A percentile compares a stretch with the other conserved stretches of the same genome.
Conservation (phyloP, 2,888 invertebrate species). For the Zelleria hepariella region DNA sequence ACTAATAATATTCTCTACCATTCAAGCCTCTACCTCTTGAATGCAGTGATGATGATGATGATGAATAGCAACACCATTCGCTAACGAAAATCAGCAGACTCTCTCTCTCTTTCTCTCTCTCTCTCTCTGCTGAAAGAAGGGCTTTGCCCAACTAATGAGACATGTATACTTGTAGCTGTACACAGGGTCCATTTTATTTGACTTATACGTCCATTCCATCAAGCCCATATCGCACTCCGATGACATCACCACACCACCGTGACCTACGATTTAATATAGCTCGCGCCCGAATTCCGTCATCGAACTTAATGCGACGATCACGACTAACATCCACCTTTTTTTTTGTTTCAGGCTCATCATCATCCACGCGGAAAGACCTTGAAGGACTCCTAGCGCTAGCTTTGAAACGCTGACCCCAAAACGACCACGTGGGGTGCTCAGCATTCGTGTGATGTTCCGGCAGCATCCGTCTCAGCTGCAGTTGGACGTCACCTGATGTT, state of each 20-base stretch:
- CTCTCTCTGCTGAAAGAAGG: too few relatives aligned
- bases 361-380: conserved; percentile 22
- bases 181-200: not conserved
- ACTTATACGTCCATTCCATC: not conserved
- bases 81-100: too few relatives aligned
- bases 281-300: not conserved
- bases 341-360: conserved; percentile 44
- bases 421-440: conserved; percentile 19
- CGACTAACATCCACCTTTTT: conserved; percentile 2
- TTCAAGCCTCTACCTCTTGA: too few relatives aligned
- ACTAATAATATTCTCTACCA: not conserved
- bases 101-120: too few relatives aligned
- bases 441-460: conserved; percentile 62
- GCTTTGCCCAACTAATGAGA: too few relatives aligned
- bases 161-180: too few relatives aligned
- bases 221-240: not conserved
- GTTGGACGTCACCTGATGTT: conserved; percentile 56
- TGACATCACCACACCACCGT: conserved; percentile 1
- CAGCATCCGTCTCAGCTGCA: conserved; percentile 53
- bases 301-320: not conserved
- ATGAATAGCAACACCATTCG: too few relatives aligned
- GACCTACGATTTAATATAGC: not conserved
- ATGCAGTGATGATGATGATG: too few relatives aligned
- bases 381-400: conserved; percentile 27
- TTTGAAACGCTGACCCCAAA: conserved; percentile 9